Evolutionary conservation across 2,113 vertebrate genomes (phyloP), one percentile per base, ranked within the genome.

Genomic region (Montifringilla adamsi): DNA sequence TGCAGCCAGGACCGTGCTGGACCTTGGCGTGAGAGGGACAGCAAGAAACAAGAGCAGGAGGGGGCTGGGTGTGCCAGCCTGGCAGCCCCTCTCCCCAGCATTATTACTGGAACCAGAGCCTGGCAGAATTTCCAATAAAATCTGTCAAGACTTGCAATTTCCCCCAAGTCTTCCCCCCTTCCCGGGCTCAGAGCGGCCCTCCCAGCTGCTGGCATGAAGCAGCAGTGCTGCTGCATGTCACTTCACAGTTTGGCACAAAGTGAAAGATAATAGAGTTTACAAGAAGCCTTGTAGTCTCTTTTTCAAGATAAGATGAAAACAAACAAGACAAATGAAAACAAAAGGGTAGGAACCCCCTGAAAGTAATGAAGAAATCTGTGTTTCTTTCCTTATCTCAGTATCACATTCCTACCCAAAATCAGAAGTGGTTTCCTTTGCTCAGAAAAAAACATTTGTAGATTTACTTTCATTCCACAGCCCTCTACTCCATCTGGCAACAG

Each of bases 401-500:
- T 52, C 63, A 24, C 16, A 44, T 41, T 81, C 56, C n/a, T 31
- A 68, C n/a, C 30, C 31, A 27, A 78, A 64, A 90, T 31, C 30
- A 79, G 26, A 73, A 88, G 7, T 7, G 8, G 15, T 75, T 87
- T 83, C n/a, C 26, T 73, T 81, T 35, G 16, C 63, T 81, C 35
- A 63, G 41, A 69, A 60, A 70, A 70, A 74, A 80, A 66, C 21
- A 69, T 81, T 56, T 66, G 33, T 75, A 84, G 73, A 72, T 91
- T 85, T 89, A 66, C 52, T 83, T 92, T 39, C 66, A 74, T 60
- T 63, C 43, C 87, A 82, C 60, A 81, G 37, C 46, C 23, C 66
- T 90, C 31, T 69, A 37, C 84, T 89, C 85, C 88, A 76, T 77
- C 90, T 89, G 91, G 88, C 84, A 94, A 37, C 52, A 72, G 70